Conservation (phyloP, 2,797 vertebrate genomes). For the Sphenodon punctatus region DNA sequence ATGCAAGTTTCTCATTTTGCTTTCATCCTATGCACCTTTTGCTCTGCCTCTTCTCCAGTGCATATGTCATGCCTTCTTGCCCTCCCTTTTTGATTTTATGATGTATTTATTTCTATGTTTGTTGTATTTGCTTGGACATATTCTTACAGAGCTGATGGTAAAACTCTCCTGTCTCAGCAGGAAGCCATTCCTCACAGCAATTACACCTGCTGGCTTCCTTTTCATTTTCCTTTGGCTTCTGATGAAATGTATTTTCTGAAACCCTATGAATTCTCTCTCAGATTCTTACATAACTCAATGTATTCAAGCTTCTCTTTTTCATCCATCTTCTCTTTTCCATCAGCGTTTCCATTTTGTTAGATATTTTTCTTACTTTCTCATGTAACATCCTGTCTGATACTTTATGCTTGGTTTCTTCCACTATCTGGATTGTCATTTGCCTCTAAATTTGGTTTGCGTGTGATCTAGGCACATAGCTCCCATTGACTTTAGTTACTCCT, state of each 20-base stretch:
- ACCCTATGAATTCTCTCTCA: slow-evolving; percentile 54
- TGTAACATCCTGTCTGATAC: slow-evolving; percentile 48
- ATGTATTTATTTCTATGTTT: slow-evolving; percentile 70
- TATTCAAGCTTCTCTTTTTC: slow-evolving; percentile 52
- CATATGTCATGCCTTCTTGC: slow-evolving; percentile 41
- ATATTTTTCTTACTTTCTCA: slow-evolving; percentile 62
- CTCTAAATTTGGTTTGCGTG: slow-evolving; percentile 9
- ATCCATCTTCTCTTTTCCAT: slow-evolving; percentile 28
- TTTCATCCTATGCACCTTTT: slow-evolving; percentile 43
- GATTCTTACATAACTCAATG: slow-evolving; percentile 59
- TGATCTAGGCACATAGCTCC: not conserved
- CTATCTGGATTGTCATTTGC: not conserved
- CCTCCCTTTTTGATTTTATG: slow-evolving; percentile 59
- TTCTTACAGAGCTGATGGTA: slow-evolving; percentile 64
- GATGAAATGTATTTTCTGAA: slow-evolving; percentile 75
- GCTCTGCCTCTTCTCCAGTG: slow-evolving; percentile 36
- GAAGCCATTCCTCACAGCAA: slow-evolving; percentile 69
- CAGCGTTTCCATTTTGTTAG: slow-evolving; percentile 56
- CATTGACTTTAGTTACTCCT: slow-evolving; percentile 18
- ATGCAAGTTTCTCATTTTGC: slow-evolving; percentile 46
- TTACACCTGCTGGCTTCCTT: slow-evolving; percentile 72
- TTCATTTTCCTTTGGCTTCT: slow-evolving; percentile 72
- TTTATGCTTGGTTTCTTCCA: slow-evolving; percentile 40
- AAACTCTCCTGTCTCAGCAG: slow-evolving; percentile 72
- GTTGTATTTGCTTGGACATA: slow-evolving; percentile 66